Conservation (phyloP, 2,888 invertebrate genomes). For the Caradrina kadenii region DNA sequence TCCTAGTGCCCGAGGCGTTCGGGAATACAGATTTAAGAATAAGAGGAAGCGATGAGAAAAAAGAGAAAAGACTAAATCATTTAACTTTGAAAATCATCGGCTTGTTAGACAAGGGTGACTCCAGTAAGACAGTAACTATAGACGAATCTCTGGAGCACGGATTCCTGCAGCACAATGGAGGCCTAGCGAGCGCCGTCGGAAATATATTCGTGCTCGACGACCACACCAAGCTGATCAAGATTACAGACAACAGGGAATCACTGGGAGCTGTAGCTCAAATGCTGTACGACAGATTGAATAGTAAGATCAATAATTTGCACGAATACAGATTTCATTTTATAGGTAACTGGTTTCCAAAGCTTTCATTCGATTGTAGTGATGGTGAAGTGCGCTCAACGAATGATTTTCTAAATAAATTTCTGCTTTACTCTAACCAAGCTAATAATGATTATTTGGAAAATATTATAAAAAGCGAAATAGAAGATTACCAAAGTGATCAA, state of each 20-base stretch:
- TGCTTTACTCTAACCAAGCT: neutral
- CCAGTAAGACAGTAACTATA: neutral
- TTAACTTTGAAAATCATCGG: too few relatives aligned
- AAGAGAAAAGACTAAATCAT: neutral
- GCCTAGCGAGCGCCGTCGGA: conserved; percentile 4
- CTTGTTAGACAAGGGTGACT: neutral
- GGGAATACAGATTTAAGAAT: conserved; percentile 3
- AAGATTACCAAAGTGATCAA: neutral
- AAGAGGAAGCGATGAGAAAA: neutral
- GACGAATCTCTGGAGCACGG: neutral
- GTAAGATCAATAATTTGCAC: neutral
- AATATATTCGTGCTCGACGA: conserved; percentile 10
- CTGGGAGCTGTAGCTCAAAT: neutral
- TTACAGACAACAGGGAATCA: neutral
- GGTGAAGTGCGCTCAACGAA: neutral
- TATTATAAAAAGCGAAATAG: too few relatives aligned
- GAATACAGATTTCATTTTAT: neutral
- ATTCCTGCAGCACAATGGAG: neutral
- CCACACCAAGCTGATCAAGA: conserved; percentile 3
- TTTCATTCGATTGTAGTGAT: neutral
- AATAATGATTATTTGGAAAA: too few relatives aligned
- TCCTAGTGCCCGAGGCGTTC: neutral
- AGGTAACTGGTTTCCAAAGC: neutral
- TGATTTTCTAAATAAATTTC: neutral
- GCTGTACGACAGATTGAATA: neutral